Conservation (phyloP, 2,113 vertebrate genomes). For the Saguinus imperator region DNA sequence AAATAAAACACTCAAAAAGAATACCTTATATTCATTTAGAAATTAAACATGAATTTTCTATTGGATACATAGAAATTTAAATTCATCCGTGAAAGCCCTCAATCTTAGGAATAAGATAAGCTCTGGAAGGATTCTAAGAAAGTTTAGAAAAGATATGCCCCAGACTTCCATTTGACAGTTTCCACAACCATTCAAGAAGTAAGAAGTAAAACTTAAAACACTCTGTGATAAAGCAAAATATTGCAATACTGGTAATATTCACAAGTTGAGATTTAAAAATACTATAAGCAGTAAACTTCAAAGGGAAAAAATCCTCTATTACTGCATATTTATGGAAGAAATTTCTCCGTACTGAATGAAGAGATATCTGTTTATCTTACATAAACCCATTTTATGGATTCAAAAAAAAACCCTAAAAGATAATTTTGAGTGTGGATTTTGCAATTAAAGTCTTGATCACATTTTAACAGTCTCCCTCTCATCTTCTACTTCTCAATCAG, state of each 20-base stretch:
- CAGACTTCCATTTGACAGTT: not conserved
- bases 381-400: slow-evolving; percentile 5
- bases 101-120: not conserved
- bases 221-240: not conserved
- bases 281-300: not conserved
- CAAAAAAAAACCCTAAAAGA: not conserved
- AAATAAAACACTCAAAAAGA: slow-evolving; percentile 1
- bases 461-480: not conserved
- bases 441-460: not conserved
- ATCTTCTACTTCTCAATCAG: not conserved
- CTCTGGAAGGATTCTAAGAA: not conserved
- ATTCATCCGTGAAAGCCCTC: not conserved
- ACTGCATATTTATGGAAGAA: not conserved
- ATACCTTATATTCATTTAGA: not conserved
- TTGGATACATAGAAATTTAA: not conserved
- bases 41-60: slow-evolving; percentile 23
- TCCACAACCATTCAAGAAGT: not conserved
- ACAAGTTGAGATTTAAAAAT: not conserved
- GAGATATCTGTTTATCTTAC: not conserved
- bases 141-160: not conserved
- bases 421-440: not conserved
- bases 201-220: not conserved
- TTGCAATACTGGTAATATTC: not conserved
- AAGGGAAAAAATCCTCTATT: not conserved
- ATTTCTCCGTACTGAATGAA: not conserved